Evolutionary conservation across 2,888 invertebrate genomes (phyloP).

Genomic region (Andricus curvator): DNA sequence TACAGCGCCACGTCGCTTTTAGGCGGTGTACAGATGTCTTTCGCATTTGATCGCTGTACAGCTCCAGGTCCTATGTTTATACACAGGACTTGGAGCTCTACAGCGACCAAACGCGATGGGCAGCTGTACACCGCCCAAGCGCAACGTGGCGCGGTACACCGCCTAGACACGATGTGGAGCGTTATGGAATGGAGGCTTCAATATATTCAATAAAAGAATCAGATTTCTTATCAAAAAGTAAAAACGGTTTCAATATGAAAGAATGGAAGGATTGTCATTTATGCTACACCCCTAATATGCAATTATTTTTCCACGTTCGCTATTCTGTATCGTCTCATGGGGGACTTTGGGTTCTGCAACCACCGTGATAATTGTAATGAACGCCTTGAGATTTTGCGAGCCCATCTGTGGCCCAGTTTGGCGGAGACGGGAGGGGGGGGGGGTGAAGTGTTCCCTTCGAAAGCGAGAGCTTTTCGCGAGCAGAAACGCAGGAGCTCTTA

Average conservation of each 20-base stretch:
- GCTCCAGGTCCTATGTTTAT: too few relatives aligned
- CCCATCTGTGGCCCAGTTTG: conserved; percentile 74
- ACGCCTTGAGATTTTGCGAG: conserved; percentile 75
- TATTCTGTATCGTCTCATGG: conserved; percentile 11
- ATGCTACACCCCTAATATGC: neutral
- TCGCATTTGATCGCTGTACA: too few relatives aligned
- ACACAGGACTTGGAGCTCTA: too few relatives aligned
- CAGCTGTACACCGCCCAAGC: too few relatives aligned
- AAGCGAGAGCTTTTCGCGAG: conserved; percentile 47
- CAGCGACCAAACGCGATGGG: too few relatives aligned
- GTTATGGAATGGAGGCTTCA: too few relatives aligned
- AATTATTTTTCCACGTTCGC: conserved; percentile 34
- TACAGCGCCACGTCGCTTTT: too few relatives aligned
- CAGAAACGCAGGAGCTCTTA: conserved; percentile 74
- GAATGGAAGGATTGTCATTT: conserved; percentile 13
- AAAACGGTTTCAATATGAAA: neutral
- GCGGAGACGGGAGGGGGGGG: neutral
- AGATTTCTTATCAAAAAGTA: too few relatives aligned
- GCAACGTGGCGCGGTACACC: too few relatives aligned
- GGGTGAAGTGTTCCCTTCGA: conserved; percentile 44
- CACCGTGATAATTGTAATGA: conserved; percentile 78
- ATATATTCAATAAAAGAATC: too few relatives aligned
- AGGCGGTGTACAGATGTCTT: too few relatives aligned
- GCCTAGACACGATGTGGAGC: too few relatives aligned
- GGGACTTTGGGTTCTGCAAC: conserved; percentile 68